Percentiles rank a stretch among this genome's conserved stretches.
Conservation (phyloP, 2,113 vertebrate species). For the Corythaixoides concolor region DNA sequence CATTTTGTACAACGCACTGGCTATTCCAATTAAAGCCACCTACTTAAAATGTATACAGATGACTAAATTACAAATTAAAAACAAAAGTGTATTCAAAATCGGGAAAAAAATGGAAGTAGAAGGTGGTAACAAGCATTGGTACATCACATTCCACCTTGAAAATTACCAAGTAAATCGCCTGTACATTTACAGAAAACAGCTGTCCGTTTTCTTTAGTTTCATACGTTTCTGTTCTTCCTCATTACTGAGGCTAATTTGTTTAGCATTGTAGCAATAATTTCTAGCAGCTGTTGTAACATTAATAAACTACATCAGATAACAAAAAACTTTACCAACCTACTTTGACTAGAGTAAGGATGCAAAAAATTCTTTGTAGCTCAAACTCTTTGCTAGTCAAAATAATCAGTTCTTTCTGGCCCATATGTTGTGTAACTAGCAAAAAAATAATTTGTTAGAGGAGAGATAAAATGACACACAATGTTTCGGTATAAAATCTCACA, state of each 20-base stretch:
- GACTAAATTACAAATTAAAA: not conserved
- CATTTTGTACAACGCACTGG: not conserved
- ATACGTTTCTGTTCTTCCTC: not conserved
- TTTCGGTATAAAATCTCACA: not conserved
- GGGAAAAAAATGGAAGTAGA: not conserved
- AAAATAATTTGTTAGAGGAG: not conserved
- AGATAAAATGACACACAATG: not conserved
- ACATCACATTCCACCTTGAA: not conserved
- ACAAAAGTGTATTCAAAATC: not conserved
- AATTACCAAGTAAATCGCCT: not conserved
- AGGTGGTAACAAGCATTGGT: not conserved
- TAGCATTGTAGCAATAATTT: conserved; percentile 30
- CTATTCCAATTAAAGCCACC: not conserved
- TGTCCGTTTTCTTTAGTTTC: not conserved
- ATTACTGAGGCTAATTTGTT: not conserved
- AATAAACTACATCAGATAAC: not conserved
- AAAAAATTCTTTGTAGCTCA: not conserved
- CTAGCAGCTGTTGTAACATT: conserved; percentile 1
- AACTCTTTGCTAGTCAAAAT: not conserved
- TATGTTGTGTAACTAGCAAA: not conserved
- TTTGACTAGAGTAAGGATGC: not conserved
- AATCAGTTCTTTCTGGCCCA: not conserved
- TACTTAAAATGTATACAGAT: not conserved
- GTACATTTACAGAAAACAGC: not conserved
- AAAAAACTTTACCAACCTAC: not conserved